A percentile compares a stretch with the other conserved stretches of the same genome.
Evolutionary conservation across 2,797 vertebrate genomes (phyloP).

Genomic region (Notolabrus celidotus): DNA sequence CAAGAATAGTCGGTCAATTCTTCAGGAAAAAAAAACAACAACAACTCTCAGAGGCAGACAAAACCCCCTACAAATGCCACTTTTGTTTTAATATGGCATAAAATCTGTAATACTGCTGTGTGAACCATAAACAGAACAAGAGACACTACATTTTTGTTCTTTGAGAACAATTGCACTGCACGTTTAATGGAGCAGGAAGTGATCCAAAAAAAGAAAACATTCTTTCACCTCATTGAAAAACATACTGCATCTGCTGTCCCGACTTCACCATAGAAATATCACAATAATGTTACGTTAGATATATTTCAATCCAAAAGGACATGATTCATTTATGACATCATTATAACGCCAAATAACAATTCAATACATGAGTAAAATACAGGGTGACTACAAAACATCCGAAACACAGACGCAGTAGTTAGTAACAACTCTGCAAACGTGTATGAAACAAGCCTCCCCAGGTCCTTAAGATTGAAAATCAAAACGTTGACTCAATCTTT

Average conservation of each 20-base stretch:
- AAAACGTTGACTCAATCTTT: not conserved
- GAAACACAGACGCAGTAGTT: not conserved
- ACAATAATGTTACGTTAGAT: not conserved
- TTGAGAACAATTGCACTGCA: too few species aligned
- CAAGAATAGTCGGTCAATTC: not conserved
- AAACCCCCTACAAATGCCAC: too few species aligned
- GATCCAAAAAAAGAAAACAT: too few species aligned
- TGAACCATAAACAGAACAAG: not conserved
- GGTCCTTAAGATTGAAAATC: not conserved
- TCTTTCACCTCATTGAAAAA: too few species aligned
- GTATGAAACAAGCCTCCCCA: not conserved
- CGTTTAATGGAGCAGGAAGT: too few species aligned
- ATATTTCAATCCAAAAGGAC: not conserved
- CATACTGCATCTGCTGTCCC: too few species aligned
- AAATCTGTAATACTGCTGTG: too few species aligned
- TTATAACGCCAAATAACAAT: too few species aligned
- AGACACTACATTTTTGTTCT: too few species aligned
- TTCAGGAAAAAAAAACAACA: not conserved
- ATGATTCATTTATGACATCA: too few species aligned
- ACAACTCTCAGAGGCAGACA: not conserved
- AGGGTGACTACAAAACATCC: too few species aligned
- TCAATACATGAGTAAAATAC: too few species aligned
- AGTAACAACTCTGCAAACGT: not conserved
- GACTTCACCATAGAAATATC: not conserved
- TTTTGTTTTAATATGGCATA: not conserved